Percentiles rank a stretch among this genome's conserved stretches.
These are phyloP conservation scores for Drepanosiphum platanoidis DNA, from an alignment of 2,888 invertebrate genomes.

Conservation along the genomic window DNA sequence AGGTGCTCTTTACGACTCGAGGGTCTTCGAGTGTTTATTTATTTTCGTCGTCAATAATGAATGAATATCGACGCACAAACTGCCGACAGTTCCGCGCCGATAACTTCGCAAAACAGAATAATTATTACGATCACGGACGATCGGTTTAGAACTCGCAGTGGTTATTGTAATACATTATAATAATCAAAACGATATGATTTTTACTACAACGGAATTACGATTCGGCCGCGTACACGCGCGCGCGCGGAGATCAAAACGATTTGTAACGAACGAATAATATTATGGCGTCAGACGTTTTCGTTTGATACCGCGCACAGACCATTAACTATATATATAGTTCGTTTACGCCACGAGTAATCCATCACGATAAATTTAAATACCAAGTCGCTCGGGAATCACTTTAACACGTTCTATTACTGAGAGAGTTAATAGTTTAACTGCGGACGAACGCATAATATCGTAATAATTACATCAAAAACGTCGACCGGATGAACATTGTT, in stretches of 20 bases:
- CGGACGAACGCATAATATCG: neutral
- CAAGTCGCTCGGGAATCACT: neutral
- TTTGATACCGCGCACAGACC: no score
- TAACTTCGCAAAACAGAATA: neutral
- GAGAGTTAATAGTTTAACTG: neutral
- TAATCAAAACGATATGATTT: no score
- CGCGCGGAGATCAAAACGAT: no score
- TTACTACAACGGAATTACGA: no score
- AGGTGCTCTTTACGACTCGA: constrained; percentile 30
- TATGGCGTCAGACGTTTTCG: no score
- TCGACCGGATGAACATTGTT: constrained; percentile 33
- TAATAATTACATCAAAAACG: neutral
- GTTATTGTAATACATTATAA: no score
- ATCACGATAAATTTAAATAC: neutral
- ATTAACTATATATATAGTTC: no score
- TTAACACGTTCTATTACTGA: neutral
- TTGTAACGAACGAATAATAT: no score
- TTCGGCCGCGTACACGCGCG: no score
- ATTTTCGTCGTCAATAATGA: constrained; percentile 20
- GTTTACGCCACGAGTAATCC: neutral
- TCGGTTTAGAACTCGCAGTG: no score
- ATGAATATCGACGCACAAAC: constrained; percentile 12
- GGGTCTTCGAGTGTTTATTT: constrained; percentile 24
- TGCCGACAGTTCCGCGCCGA: neutral
- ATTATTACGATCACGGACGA: no score